Conservation (phyloP, 2,113 vertebrate species). For the Tenebrosternarchus preto region DNA sequence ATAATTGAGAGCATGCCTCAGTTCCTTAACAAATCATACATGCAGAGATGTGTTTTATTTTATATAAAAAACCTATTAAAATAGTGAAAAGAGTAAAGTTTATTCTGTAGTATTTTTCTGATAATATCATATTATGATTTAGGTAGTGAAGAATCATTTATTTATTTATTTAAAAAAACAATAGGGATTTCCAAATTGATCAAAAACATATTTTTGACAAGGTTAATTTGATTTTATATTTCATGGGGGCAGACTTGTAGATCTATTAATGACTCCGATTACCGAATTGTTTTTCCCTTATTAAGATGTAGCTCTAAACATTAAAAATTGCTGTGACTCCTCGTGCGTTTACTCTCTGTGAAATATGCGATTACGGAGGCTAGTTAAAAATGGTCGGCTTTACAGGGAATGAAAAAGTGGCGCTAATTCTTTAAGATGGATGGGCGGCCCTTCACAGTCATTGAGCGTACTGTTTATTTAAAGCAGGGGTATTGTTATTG, state of each 20-base stretch:
- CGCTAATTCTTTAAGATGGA: slow-evolving; percentile 78
- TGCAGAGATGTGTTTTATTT: slow-evolving; percentile 15
- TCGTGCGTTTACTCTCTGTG: slow-evolving; percentile 4
- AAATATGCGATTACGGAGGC: slow-evolving; percentile 16
- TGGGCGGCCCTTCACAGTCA: slow-evolving; percentile 79
- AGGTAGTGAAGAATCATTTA: no score
- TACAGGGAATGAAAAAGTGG: slow-evolving; percentile 15
- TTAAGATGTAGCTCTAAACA: slow-evolving; percentile 9
- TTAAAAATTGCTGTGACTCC: slow-evolving; percentile 16
- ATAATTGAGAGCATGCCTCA: slow-evolving; percentile 19
- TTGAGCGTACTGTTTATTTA: slow-evolving; percentile 88
- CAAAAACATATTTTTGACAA: background rate
- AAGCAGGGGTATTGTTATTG: slow-evolving; percentile 84
- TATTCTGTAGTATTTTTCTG: background rate
- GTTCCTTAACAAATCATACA: slow-evolving; percentile 19
- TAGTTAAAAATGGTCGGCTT: slow-evolving; percentile 24
- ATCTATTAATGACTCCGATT: background rate
- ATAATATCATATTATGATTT: background rate
- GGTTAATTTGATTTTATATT: background rate
- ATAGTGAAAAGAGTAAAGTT: background rate
- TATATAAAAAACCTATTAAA: slow-evolving; percentile 4
- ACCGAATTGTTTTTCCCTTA: background rate
- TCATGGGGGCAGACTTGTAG: background rate
- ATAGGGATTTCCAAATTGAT: no score
- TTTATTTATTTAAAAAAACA: no score